A percentile compares a stretch with the other conserved stretches of the same genome.
These are phyloP conservation scores for Drosophila punjabiensis DNA, from an alignment of 1,140 invertebrate species.

Conservation along the genomic window DNA sequence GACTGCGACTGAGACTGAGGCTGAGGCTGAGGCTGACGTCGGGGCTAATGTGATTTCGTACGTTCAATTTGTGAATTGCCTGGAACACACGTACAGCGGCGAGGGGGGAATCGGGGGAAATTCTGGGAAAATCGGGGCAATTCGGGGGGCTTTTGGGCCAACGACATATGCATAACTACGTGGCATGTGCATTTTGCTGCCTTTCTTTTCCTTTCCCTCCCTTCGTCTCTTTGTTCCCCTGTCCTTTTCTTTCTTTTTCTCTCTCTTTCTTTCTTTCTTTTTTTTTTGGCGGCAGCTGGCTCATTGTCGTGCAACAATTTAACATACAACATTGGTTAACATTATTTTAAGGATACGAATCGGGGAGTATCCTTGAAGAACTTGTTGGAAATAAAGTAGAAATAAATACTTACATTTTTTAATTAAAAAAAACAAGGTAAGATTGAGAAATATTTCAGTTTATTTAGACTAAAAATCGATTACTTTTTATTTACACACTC, in stretches of 20 bases:
- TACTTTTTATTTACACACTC: too few relatives aligned
- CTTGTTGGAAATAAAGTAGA: not conserved
- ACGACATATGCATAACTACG: constrained; percentile 79
- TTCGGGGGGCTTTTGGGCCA: constrained; percentile 5
- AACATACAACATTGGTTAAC: constrained; percentile 64
- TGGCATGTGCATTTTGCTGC: constrained; percentile 72
- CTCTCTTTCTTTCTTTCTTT: constrained; percentile 5
- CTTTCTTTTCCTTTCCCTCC: constrained; percentile 30
- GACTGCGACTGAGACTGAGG: constrained; percentile 7
- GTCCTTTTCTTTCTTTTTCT: not conserved
- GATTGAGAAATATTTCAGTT: fast-evolving
- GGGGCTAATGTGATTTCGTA: constrained; percentile 78
- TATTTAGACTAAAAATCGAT: not conserved
- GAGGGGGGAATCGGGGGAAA: not conserved
- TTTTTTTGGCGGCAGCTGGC: constrained; percentile 57
- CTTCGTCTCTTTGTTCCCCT: constrained; percentile 7
- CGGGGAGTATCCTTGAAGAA: not conserved
- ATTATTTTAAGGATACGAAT: not conserved
- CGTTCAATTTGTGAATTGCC: constrained; percentile 80
- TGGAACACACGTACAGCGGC: constrained; percentile 51
- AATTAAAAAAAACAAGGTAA: not conserved
- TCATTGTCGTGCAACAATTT: constrained; percentile 82
- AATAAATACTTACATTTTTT: not conserved
- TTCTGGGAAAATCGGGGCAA: not conserved
- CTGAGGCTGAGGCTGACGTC: constrained; percentile 45